A percentile compares a stretch with the other conserved stretches of the same genome.
Conservation (phyloP, 1,140 invertebrate species). For the Monochamus saltuarius region DNA sequence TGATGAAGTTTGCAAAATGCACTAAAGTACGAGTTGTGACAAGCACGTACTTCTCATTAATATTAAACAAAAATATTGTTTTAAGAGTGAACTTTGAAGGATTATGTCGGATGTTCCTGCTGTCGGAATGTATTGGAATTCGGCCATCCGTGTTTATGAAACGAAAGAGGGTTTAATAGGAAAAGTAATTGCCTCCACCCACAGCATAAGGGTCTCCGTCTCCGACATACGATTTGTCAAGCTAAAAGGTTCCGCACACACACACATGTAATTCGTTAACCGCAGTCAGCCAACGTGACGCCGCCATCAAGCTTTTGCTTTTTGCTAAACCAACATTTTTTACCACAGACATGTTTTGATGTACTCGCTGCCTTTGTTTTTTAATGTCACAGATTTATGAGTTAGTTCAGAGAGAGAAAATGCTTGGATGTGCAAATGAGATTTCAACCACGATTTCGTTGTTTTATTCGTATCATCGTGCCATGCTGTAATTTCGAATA, state of each 20-base stretch:
- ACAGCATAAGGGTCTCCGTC: slow-evolving; percentile 24
- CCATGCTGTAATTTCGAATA: slow-evolving; percentile 14
- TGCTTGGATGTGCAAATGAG: slow-evolving; percentile 39
- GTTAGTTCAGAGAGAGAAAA: slow-evolving; percentile 25
- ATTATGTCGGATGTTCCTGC: too few species aligned
- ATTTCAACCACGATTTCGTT: slow-evolving; percentile 24
- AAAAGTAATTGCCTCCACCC: slow-evolving; percentile 42
- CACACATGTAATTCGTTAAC: slow-evolving; percentile 53
- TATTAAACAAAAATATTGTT: too few species aligned
- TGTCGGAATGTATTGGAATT: too few species aligned
- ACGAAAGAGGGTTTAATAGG: slow-evolving; percentile 16
- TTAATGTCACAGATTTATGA: slow-evolving; percentile 47
- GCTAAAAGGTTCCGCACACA: slow-evolving; percentile 52
- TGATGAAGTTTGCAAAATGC: too few species aligned
- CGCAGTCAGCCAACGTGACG: slow-evolving; percentile 49
- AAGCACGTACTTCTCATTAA: too few species aligned
- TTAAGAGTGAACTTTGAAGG: too few species aligned
- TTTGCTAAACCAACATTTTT: slow-evolving; percentile 46
- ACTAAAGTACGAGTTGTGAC: too few species aligned
- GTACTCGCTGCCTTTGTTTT: slow-evolving; percentile 47
- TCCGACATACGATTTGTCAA: slow-evolving; percentile 50
- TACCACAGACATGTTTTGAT: slow-evolving; percentile 48
- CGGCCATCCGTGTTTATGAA: slow-evolving; percentile 2
- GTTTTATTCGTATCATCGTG: slow-evolving; percentile 2
- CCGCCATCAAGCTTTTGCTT: slow-evolving; percentile 40